A percentile compares a stretch with the other conserved stretches of the same genome.
These are phyloP conservation scores for Myotis lucifugus DNA, from an alignment of 2,113 vertebrate species.

Conservation along the genomic window DNA sequence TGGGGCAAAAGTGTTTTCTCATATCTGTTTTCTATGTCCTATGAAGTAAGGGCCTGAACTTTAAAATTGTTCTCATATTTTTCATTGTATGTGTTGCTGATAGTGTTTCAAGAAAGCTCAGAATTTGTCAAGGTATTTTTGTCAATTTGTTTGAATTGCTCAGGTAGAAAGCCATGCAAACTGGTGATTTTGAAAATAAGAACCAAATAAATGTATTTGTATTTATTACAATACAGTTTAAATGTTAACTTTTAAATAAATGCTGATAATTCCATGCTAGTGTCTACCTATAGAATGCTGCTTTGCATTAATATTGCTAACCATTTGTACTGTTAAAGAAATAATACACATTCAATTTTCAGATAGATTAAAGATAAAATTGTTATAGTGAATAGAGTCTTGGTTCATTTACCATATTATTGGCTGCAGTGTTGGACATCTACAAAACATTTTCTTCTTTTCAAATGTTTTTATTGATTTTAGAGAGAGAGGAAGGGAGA, in stretches of 20 bases:
- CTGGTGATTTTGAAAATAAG: conserved; percentile 59
- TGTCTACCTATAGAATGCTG: conserved; percentile 50
- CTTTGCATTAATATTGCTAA: conserved; percentile 53
- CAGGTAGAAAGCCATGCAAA: conserved; percentile 66
- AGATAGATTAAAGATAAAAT: conserved; percentile 72
- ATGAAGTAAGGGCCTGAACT: conserved; percentile 7
- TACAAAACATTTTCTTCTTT: conserved; percentile 11
- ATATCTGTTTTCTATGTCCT: conserved; percentile 19
- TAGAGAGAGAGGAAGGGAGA: not conserved
- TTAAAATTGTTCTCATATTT: conserved; percentile 44
- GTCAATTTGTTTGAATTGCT: conserved; percentile 64
- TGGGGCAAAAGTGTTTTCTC: conserved; percentile 39
- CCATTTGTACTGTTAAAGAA: conserved; percentile 66
- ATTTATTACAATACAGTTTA: conserved; percentile 60
- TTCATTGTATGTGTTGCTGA: conserved; percentile 23
- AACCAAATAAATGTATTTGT: conserved; percentile 73
- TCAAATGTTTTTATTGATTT: not conserved
- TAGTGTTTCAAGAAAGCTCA: conserved; percentile 65
- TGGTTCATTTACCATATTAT: conserved; percentile 44
- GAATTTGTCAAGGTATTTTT: conserved; percentile 52
- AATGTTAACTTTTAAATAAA: conserved; percentile 65
- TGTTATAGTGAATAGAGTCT: conserved; percentile 23
- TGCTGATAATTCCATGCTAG: not conserved
- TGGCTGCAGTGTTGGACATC: not conserved
- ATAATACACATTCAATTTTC: conserved; percentile 57